These are phyloP conservation scores for Epinotia demarniana DNA, from an alignment of 2,888 invertebrate genomes.

Conservation along the genomic window DNA sequence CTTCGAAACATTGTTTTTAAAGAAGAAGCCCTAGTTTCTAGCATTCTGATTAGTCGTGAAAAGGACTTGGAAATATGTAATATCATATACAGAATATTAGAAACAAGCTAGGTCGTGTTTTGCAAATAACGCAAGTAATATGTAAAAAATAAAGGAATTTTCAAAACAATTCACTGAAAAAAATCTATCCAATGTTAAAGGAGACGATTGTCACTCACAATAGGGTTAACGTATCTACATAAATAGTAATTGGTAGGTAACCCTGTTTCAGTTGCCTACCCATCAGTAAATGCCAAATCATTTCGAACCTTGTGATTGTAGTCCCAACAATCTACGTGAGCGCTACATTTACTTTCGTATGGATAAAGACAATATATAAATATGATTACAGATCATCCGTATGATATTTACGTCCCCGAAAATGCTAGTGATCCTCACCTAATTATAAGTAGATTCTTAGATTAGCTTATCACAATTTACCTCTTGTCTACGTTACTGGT, in stretches of 20 bases:
- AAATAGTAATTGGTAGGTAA: too few species aligned
- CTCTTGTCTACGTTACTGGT: background rate
- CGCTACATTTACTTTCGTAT: too few species aligned
- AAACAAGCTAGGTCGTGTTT: too few species aligned
- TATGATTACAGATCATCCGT: background rate
- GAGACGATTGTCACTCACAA: too few species aligned
- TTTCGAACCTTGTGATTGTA: background rate
- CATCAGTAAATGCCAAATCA: background rate
- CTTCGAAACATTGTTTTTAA: conserved; percentile 12
- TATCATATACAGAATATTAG: too few species aligned
- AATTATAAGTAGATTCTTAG: background rate
- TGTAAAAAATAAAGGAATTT: too few species aligned
- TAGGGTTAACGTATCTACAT: too few species aligned
- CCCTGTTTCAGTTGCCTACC: too few species aligned
- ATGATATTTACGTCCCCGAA: background rate
- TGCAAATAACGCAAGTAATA: too few species aligned
- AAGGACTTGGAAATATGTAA: background rate
- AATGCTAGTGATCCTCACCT: background rate
- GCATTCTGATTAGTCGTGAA: background rate
- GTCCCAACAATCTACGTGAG: background rate
- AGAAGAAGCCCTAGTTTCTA: background rate
- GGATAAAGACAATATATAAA: too few species aligned
- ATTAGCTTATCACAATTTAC: background rate
- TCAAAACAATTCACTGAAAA: too few species aligned
- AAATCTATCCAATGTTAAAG: too few species aligned